phyloP scores from a whole-genome alignment of 2,113 vertebrate species.

The Microcebus tavaratra region DNA sequence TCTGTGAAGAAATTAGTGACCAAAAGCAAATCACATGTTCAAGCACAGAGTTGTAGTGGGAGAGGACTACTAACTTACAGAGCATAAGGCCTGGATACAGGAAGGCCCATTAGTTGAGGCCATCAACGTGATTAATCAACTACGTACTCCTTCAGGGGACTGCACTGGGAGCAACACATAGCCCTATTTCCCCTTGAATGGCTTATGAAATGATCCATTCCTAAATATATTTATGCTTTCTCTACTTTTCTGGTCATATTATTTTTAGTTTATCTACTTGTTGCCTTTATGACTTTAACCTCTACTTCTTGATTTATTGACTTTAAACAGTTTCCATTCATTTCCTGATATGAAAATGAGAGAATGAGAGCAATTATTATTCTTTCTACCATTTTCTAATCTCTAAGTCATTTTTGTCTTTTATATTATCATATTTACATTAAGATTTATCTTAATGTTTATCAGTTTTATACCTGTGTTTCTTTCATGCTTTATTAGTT shows the following conservation, averaged over 20 bases:
- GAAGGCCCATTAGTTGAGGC: not conserved
- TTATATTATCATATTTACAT: constrained; percentile 14
- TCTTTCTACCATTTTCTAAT: not conserved
- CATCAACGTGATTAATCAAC: not conserved
- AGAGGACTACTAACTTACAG: not conserved
- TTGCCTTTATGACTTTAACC: not conserved
- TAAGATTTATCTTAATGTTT: constrained; percentile 22
- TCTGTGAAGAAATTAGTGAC: not conserved
- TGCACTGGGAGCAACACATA: not conserved
- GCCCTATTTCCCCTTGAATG: not conserved
- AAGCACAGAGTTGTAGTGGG: not conserved
- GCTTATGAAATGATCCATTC: not conserved
- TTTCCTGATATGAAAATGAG: constrained; percentile 30
- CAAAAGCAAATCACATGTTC: not conserved
- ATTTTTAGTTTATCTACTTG: not conserved
- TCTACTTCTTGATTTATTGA: constrained; percentile 8
- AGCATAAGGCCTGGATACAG: not conserved
- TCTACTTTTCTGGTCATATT: not conserved
- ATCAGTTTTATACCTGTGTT: not conserved
- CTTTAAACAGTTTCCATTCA: constrained; percentile 18
- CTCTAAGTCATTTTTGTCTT: not conserved
- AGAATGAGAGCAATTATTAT: not conserved
- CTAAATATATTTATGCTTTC: not conserved
- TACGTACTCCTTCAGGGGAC: not conserved
- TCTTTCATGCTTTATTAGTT: constrained; percentile 3